A percentile compares a stretch with the other conserved stretches of the same genome.
Evolutionary conservation across 2,113 vertebrate genomes (phyloP).

Genomic region (Crotalus horridus): DNA sequence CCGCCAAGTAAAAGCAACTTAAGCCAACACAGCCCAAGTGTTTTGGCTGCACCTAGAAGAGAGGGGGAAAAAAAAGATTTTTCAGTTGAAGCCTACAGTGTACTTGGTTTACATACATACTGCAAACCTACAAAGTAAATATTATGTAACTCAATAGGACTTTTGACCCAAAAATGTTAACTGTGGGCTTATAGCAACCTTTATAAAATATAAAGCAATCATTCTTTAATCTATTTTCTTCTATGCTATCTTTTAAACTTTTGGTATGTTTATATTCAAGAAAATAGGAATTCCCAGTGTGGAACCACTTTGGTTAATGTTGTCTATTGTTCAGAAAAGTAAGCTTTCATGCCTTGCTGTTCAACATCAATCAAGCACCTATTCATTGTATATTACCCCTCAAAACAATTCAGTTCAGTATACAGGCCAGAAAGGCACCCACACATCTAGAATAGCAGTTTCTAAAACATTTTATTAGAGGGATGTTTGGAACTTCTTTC

Average conservation of each 20-base stretch:
- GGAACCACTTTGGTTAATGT: background rate
- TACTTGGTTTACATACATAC: background rate
- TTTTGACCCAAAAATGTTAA: background rate
- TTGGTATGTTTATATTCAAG: background rate
- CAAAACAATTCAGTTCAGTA: background rate
- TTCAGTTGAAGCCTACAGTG: background rate
- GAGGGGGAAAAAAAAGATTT: background rate
- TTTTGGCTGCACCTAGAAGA: conserved; percentile 89
- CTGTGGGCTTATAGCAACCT: background rate
- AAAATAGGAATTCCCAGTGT: background rate
- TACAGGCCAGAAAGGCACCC: background rate
- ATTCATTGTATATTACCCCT: background rate
- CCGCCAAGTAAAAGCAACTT: conserved; percentile 93
- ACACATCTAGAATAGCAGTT: background rate
- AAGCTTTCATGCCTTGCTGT: background rate
- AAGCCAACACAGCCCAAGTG: conserved; percentile 92
- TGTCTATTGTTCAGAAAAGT: background rate
- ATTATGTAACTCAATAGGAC: background rate
- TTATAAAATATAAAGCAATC: background rate
- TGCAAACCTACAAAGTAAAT: background rate
- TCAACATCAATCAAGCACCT: background rate
- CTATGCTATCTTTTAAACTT: background rate
- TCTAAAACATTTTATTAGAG: background rate
- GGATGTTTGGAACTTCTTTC: background rate
- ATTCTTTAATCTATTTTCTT: background rate